Evolutionary conservation across 2,113 vertebrate genomes (phyloP), one percentile per base, ranked within the genome.

Genomic region (Oreochromis niloticus): DNA sequence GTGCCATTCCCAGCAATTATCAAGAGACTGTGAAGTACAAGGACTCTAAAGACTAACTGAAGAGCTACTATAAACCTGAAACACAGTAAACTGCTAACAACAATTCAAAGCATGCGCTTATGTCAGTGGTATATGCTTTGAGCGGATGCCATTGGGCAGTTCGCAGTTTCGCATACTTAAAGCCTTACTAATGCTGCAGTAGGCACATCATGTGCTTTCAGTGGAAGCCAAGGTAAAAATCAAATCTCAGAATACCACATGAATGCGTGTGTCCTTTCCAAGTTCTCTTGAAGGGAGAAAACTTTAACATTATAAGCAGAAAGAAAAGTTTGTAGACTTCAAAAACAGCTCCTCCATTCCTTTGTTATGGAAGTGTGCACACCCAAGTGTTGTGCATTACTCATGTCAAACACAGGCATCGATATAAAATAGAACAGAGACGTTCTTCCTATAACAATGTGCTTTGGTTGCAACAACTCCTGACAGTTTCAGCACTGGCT

Each of bases 161-260:
- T 41, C 56, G 73, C 75, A 71, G 52, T 81, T 52, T 84, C 59
- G 41, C 87, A 90, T 86, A 88, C 79, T 88, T 85, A 46, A 85
- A 89, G 79, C 24, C 17, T 84, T 71, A 79, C 83, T 87, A 85
- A 86, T 84, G 52, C 56, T 84, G 82, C 82, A 84, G 79, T 14
- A 50, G 66, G 63, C 79, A 87, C 43, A 73, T 41, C 91, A 22
- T 79, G 82, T 86, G 85, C 75, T 61, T 85, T 82, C 61, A 82
- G 57, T 16, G 56, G 34, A 81, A 85, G 75, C 85, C 66, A 86
- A 82, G 30, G 81, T 10, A 16, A 71, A 85, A 78, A 81, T 78
- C 73, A 4, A 83, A 85, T 91, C 80, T 83, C 68, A 90, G 57
- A 90, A 81, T 32, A 61, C 63, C 81, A 87, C 5, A 54, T 80